Evolutionary conservation across 2,113 vertebrate genomes (phyloP), one percentile per base, ranked within the genome.

Genomic region (Anseranas semipalmata): DNA sequence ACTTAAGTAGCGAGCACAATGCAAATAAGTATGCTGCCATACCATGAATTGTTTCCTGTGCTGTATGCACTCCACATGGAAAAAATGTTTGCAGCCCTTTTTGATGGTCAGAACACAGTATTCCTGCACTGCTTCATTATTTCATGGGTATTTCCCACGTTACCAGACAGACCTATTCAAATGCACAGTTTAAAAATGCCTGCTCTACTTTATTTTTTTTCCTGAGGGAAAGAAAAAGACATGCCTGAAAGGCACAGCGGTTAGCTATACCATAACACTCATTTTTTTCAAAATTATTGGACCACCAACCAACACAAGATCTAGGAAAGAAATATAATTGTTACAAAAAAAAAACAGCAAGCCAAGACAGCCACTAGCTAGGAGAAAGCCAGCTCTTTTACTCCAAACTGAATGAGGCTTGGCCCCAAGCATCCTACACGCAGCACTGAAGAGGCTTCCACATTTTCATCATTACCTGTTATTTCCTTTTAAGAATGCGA

Each of bases 81-180:
- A 94, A 93, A 94, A 90, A 59, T 4, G 6, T 48, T 46, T 65
- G 63, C 88, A 89, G 65, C 48, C 8, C 75, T 90, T 96, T 93
- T 24, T 82, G 45, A 79, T 85, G 35, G 66, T 76, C 66, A 87
- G 71, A 82, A 91, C 12, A 7, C 32, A 76, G n/a, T 19, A 87
- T 72, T 95, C 66, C 62, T 92, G 19, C 62, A 50, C 73, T 89
- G 48, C 86, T 80, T 91, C 67, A 53, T 94, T 90, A 92, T 93
- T 92, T 72, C 83, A 63, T 10, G 27, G 56, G 21, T 60, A 52
- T 53, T 79, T 79, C 92, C 65, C 41, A 58, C 58, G 85, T 89
- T 76, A 62, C 48, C 62, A 90, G 73, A 46, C 33, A 45, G 58
- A 71, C 20, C 82, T 59, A 63, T 56, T 72, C 41, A 93, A 93